A percentile compares a stretch with the other conserved stretches of the same genome.
Evolutionary conservation across 1,140 invertebrate genomes (phyloP).

Genomic region (Olivierus martensii): DNA sequence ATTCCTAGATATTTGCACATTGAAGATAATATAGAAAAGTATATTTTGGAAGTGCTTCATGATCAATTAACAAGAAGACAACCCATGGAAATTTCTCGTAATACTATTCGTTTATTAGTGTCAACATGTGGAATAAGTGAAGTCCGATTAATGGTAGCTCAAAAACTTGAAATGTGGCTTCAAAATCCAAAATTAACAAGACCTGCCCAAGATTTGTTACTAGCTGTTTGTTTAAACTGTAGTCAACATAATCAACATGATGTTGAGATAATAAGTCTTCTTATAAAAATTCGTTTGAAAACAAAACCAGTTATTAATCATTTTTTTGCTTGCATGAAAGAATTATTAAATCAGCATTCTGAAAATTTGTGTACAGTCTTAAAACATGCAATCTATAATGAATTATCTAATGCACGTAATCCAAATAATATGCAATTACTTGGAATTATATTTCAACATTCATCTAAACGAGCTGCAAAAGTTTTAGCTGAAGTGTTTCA

Average conservation of each 20-base stretch:
- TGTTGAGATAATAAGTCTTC: conserved; percentile 73
- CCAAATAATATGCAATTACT: conserved; percentile 86
- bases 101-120: conserved; percentile 70
- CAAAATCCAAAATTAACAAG: conserved; percentile 83
- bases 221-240: conserved; percentile 82
- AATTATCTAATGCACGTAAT: conserved; percentile 73
- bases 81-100: conserved; percentile 71
- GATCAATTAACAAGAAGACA: conserved; percentile 74
- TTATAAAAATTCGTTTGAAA: conserved; percentile 84
- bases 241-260: conserved; percentile 60
- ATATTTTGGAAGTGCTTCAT: conserved; percentile 70
- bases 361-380: conserved; percentile 74
- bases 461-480: conserved; percentile 30
- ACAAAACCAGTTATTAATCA: conserved; percentile 82
- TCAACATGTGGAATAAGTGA: conserved; percentile 71
- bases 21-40: conserved; percentile 56
- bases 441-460: conserved; percentile 66
- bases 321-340: conserved; percentile 70
- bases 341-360: conserved; percentile 56
- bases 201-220: conserved; percentile 81
- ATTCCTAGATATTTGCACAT: conserved; percentile 26
- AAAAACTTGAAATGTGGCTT: conserved; percentile 80
- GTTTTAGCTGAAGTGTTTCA: conserved; percentile 42
- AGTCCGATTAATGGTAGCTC: conserved; percentile 63
- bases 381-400: conserved; percentile 88